A percentile compares a stretch with the other conserved stretches of the same genome.
These are phyloP conservation scores for Rutilus rutilus DNA, from an alignment of 2,113 vertebrate genomes.

Conservation along the genomic window DNA sequence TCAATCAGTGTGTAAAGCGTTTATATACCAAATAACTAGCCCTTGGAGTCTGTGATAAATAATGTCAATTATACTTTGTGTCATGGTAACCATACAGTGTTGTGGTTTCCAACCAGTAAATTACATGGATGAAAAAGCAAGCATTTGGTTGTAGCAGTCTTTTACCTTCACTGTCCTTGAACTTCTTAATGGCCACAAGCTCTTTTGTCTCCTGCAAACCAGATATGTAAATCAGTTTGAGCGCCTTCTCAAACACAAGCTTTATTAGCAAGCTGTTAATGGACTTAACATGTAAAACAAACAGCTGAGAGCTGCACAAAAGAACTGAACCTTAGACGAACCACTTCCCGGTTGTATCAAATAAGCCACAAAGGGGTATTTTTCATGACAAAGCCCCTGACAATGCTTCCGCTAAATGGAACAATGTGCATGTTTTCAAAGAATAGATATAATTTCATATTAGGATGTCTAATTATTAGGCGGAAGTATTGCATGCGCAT, in stretches of 20 bases:
- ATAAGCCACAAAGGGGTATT: slow-evolving; percentile 12
- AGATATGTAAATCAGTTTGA: slow-evolving; percentile 45
- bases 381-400: slow-evolving; percentile 20
- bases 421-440: neutral
- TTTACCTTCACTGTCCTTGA: slow-evolving; percentile 96
- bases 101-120: neutral
- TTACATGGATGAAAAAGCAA: slow-evolving; percentile 11
- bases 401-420: neutral
- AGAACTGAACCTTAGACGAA: neutral
- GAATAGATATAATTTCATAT: slow-evolving; percentile 13
- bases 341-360: neutral
- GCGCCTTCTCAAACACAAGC: slow-evolving; percentile 31
- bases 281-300: neutral
- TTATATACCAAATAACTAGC: no score
- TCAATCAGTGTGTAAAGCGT: no score
- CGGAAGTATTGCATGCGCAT: neutral
- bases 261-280: slow-evolving; percentile 19
- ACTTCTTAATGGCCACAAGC: slow-evolving; percentile 99
- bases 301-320: slow-evolving; percentile 8
- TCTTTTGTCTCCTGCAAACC: slow-evolving; percentile 93
- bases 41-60: neutral
- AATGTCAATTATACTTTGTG: neutral
- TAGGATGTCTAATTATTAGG: neutral
- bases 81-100: neutral
- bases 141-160: neutral